These are phyloP conservation scores for human (Homo sapiens) DNA, from an alignment of 2,113 vertebrate species.

Conservation along the genomic window GRCh38 chr11:90484501-90485000, in stretches of 20 bases:
- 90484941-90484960: not conserved
- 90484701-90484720: not conserved
- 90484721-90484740: not conserved
- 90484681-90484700: not conserved
- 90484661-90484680: not conserved
- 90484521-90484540: not conserved
- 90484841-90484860: not conserved
- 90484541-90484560: not conserved
- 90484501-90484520: not conserved
- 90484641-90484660: not conserved
- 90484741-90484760: not conserved
- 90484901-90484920: not conserved
- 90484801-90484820: not conserved
- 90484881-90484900: not conserved
- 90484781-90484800: not conserved
- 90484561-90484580: not conserved
- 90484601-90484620: not conserved
- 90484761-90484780: not conserved
- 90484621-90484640: rapidly evolving
- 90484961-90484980: not conserved
- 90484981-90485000: not conserved
- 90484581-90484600: not conserved
- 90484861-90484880: not conserved
- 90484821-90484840: not conserved
- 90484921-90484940: not conserved